Conservation (phyloP, 2,888 invertebrate genomes). For the Boloria euphrosyne region DNA sequence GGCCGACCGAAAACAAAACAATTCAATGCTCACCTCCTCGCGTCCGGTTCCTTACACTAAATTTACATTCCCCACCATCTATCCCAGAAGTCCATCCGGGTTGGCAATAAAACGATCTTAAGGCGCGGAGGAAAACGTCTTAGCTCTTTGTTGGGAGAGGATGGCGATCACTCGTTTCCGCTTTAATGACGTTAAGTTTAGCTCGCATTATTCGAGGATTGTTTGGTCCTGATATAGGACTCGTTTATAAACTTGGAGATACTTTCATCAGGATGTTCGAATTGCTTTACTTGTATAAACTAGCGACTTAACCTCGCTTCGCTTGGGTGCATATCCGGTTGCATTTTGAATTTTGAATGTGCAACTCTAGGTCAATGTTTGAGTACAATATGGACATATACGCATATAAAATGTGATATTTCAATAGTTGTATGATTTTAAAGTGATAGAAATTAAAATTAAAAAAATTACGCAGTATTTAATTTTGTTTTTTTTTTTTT, state of each 20-base stretch:
- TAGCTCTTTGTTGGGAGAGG: constrained; percentile 48
- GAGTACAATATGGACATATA: no score
- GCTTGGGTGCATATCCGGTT: no score
- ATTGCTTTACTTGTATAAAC: background rate
- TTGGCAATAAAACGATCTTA: constrained; percentile 80
- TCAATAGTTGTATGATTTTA: no score
- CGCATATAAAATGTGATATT: no score
- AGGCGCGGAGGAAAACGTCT: constrained; percentile 76
- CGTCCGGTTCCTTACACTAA: constrained; percentile 80
- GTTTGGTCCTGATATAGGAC: constrained; percentile 32
- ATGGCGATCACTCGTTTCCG: constrained; percentile 43
- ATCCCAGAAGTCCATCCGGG: constrained; percentile 80
- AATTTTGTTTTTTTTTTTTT: no score
- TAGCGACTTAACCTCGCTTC: no score
- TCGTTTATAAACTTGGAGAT: constrained; percentile 13
- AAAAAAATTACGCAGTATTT: no score
- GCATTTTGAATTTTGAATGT: no score
- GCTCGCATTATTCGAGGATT: constrained; percentile 39
- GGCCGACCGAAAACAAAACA: constrained; percentile 77
- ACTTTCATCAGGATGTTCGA: constrained; percentile 1
- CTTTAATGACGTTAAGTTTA: constrained; percentile 42
- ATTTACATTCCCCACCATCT: constrained; percentile 81
- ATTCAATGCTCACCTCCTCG: constrained; percentile 78
- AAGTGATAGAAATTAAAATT: no score
- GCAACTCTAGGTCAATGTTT: no score